Evolutionary conservation across 2,113 vertebrate species (phyloP).

Genomic region (Machaerirhynchus nigripectus): DNA sequence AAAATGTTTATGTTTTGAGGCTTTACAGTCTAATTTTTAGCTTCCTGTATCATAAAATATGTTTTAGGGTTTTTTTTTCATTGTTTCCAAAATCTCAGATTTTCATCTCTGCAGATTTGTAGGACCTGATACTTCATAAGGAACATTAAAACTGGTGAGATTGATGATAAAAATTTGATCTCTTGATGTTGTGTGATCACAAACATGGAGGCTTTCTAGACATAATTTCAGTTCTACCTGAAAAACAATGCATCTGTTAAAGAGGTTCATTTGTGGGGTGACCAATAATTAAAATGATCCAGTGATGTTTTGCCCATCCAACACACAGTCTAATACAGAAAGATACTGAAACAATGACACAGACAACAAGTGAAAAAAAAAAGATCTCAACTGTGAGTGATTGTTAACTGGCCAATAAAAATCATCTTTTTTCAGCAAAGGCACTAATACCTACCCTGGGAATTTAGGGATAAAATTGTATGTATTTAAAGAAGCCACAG

Average conservation of each 20-base stretch:
- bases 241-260: not conserved
- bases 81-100: not conserved
- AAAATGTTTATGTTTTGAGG: not conserved
- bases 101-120: not conserved
- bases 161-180: not conserved
- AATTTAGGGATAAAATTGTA: not conserved
- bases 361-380: not conserved
- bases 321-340: not conserved
- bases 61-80: accelerated
- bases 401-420: not conserved
- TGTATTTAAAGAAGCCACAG: not conserved
- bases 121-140: not conserved
- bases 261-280: not conserved
- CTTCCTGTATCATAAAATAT: not conserved
- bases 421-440: conserved; percentile 4
- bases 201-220: not conserved
- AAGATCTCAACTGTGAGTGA: not conserved
- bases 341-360: not conserved
- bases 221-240: not conserved
- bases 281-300: not conserved
- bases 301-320: not conserved
- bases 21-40: not conserved
- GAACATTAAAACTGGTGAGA: not conserved
- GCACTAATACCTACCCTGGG: not conserved
- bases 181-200: not conserved